These are phyloP conservation scores for Leptosomus discolor DNA, from an alignment of 2,113 vertebrate species.

Conservation along the genomic window DNA sequence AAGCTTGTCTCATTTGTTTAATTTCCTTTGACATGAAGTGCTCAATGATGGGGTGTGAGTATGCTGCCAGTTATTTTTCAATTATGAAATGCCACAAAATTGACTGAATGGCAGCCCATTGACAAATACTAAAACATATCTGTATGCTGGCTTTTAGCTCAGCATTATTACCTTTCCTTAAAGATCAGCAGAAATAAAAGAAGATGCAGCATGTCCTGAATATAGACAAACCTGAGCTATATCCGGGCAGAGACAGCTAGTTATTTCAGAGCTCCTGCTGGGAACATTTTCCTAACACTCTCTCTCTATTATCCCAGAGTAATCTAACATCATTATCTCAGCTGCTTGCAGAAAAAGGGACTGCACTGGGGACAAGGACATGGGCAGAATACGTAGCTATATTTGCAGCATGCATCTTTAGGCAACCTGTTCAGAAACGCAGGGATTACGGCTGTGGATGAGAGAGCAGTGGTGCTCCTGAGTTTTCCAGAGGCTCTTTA, in stretches of 20 bases:
- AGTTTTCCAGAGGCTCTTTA: not conserved
- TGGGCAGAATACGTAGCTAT: not conserved
- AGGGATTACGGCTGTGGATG: not conserved
- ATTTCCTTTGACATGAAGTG: not conserved
- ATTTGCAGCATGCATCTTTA: not conserved
- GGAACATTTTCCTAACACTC: not conserved
- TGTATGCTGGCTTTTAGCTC: not conserved
- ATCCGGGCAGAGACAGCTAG: not conserved
- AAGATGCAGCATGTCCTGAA: not conserved
- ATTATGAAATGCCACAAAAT: not conserved
- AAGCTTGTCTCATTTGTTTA: not conserved
- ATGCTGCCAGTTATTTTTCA: not conserved
- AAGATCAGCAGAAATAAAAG: not conserved
- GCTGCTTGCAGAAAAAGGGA: not conserved
- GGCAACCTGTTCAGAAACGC: not conserved
- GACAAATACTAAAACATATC: not conserved
- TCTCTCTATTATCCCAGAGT: not conserved
- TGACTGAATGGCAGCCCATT: not conserved
- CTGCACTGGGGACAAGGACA: not conserved
- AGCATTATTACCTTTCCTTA: not conserved
- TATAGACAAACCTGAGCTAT: not conserved
- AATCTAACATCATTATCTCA: not conserved
- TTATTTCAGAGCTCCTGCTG: not conserved
- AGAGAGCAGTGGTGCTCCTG: not conserved
- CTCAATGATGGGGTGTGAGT: accelerated